phyloP scores from a whole-genome alignment of 2,113 vertebrate species.

The Sterna hirundo region DNA sequence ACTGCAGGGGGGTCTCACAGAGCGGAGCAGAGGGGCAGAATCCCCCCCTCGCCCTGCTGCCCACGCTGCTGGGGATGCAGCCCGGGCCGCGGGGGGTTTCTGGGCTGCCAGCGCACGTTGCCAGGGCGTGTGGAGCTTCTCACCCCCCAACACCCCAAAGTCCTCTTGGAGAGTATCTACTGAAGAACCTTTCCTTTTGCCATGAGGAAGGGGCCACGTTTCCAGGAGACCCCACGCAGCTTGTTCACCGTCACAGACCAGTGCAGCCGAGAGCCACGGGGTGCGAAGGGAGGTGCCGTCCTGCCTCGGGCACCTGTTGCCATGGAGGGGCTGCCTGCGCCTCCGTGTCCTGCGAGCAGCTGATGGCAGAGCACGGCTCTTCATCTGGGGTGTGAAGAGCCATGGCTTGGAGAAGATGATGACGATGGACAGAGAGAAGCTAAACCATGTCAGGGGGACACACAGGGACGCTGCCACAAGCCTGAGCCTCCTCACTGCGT shows the following conservation, averaged over 20 bases:
- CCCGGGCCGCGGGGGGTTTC: no score
- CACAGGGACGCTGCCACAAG: neutral
- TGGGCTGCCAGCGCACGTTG: neutral
- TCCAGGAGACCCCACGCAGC: neutral
- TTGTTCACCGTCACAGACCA: fast-evolving
- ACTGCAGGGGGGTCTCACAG: no score
- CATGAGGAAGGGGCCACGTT: neutral
- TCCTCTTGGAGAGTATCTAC: neutral
- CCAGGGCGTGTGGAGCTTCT: neutral
- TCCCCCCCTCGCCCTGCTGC: no score
- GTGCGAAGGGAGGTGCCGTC: fast-evolving
- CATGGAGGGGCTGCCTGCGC: neutral
- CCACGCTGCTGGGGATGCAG: no score
- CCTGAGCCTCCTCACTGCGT: neutral
- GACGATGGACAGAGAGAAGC: neutral
- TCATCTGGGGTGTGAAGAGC: neutral
- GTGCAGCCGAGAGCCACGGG: fast-evolving
- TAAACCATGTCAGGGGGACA: neutral
- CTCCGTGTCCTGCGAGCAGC: neutral
- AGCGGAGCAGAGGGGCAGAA: no score
- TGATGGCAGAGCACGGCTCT: neutral
- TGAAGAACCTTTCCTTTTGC: neutral
- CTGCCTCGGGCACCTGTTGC: neutral
- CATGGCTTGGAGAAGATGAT: neutral
- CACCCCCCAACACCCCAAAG: no score